Conservation (phyloP, 2,797 vertebrate genomes). For the Odontamblyopus rebecca region DNA sequence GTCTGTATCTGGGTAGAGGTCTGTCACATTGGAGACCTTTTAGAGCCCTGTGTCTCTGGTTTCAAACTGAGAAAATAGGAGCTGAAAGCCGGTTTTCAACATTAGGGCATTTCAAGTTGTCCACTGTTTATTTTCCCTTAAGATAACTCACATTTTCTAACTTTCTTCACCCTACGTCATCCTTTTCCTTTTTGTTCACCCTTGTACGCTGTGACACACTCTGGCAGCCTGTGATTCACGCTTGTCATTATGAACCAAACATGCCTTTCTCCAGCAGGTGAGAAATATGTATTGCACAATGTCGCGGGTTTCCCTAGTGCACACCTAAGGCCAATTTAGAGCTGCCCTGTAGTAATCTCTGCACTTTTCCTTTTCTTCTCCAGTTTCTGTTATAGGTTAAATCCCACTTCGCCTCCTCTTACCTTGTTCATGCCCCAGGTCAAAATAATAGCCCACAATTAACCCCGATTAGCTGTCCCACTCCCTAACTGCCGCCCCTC, state of each 20-base stretch:
- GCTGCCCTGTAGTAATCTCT: constrained; percentile 31
- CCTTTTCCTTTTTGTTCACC: constrained; percentile 33
- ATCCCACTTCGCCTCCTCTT: constrained; percentile 40
- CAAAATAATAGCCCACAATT: constrained; percentile 78
- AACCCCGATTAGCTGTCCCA: constrained; percentile 74
- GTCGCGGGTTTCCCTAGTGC: constrained; percentile 33
- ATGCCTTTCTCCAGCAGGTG: constrained; percentile 75
- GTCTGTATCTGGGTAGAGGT: constrained; percentile 24
- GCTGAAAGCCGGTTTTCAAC: constrained; percentile 73
- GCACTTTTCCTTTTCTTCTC: constrained; percentile 28
- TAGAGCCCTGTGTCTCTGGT: constrained; percentile 63
- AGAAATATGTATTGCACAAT: constrained; percentile 68
- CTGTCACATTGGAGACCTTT: constrained; percentile 59
- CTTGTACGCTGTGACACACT: constrained; percentile 42
- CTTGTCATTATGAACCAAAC: constrained; percentile 72
- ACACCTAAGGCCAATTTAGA: constrained; percentile 38
- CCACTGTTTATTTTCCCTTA: constrained; percentile 24
- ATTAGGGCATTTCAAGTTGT: constrained; percentile 47
- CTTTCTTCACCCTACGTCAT: constrained; percentile 45
- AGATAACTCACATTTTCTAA: constrained; percentile 27
- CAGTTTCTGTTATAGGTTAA: constrained; percentile 13
- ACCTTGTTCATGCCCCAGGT: constrained; percentile 68
- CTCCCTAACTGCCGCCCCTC: constrained; percentile 39
- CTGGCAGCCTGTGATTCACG: constrained; percentile 65
- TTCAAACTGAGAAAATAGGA: constrained; percentile 79